These are phyloP conservation scores for Sinella curviseta DNA, from an alignment of 1,140 invertebrate genomes.

Conservation along the genomic window DNA sequence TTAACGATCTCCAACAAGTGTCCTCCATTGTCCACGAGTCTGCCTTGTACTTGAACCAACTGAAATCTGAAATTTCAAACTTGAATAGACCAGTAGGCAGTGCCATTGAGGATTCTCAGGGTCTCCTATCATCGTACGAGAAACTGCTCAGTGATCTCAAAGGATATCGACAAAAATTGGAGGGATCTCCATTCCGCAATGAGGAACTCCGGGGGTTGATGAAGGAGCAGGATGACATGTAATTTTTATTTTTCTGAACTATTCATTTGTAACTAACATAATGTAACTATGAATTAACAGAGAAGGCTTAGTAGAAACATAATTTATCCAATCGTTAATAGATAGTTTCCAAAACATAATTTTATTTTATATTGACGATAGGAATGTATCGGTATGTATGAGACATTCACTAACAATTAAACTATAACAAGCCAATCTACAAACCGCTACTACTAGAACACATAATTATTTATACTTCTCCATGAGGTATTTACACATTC, in stretches of 20 bases:
- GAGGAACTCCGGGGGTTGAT: constrained; percentile 75
- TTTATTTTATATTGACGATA: too few species aligned
- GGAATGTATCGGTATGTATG: too few species aligned
- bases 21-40: constrained; percentile 75
- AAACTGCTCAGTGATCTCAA: constrained; percentile 76
- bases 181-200: constrained; percentile 63
- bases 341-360: too few species aligned
- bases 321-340: too few species aligned
- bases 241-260: constrained; percentile 61
- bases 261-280: too few species aligned
- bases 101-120: constrained; percentile 79
- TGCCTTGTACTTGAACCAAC: constrained; percentile 73
- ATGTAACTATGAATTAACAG: too few species aligned
- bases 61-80: constrained; percentile 78
- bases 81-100: constrained; percentile 81
- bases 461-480: too few species aligned
- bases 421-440: too few species aligned
- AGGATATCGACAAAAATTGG: constrained; percentile 74
- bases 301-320: too few species aligned
- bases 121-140: constrained; percentile 74
- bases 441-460: too few species aligned
- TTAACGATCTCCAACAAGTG: constrained; percentile 75
- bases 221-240: constrained; percentile 77
- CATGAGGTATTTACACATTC: too few species aligned
- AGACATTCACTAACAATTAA: too few species aligned